These are phyloP conservation scores for Colossoma macropomum DNA, from an alignment of 2,113 vertebrate species.

Conservation along the genomic window DNA sequence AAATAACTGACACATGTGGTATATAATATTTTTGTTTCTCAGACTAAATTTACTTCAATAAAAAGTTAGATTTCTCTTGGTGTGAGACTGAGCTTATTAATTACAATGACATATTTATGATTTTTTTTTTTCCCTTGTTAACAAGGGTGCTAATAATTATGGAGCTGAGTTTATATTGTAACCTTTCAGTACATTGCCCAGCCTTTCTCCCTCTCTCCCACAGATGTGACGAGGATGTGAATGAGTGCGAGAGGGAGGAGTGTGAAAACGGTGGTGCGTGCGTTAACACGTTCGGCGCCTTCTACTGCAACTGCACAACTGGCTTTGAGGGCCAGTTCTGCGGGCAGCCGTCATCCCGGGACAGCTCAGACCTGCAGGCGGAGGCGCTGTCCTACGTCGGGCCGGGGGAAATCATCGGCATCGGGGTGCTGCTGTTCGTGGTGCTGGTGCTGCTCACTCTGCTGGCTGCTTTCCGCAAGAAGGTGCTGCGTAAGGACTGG, in stretches of 20 bases:
- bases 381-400: conserved; percentile 88
- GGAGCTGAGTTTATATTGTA: neutral
- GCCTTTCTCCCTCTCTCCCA: conserved; percentile 17
- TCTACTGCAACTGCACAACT: conserved; percentile 91
- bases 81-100: too few relatives aligned
- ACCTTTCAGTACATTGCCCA: rapidly evolving
- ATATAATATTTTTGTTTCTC: too few relatives aligned
- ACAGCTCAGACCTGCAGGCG: conserved; percentile 83
- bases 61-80: too few relatives aligned
- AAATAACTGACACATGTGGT: too few relatives aligned
- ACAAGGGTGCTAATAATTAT: too few relatives aligned
- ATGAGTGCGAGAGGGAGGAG: conserved; percentile 88
- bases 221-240: conserved; percentile 91
- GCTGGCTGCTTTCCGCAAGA: conserved; percentile 88
- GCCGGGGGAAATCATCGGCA: conserved; percentile 93
- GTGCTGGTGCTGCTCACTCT: conserved; percentile 86
- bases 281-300: conserved; percentile 89
- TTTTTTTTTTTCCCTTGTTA: too few relatives aligned
- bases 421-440: conserved; percentile 87
- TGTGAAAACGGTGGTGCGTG: conserved; percentile 88
- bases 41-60: too few relatives aligned
- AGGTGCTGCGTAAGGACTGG: conserved; percentile 90
- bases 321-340: conserved; percentile 88
- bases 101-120: too few relatives aligned
- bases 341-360: conserved; percentile 71